phyloP scores from a whole-genome alignment of 1,140 invertebrate genomes.

The Drusus annulatus region DNA sequence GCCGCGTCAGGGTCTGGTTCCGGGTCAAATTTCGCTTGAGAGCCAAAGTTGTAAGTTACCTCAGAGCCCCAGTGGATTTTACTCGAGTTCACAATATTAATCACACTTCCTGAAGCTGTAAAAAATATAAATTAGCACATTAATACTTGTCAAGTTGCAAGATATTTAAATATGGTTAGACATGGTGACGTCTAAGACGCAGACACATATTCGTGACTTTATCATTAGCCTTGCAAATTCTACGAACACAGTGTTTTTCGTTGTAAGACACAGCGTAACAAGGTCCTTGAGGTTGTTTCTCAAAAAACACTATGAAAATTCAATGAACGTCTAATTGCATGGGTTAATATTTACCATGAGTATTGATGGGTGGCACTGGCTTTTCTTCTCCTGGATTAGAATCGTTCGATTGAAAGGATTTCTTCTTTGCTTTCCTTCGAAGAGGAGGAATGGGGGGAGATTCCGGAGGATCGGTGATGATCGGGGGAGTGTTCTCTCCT shows the following conservation, averaged over 20 bases:
- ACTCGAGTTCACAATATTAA: constrained; percentile 66
- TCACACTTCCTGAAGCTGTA: constrained; percentile 66
- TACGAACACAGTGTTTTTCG: too few species aligned
- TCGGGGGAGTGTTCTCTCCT: neutral
- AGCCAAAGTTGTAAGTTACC: constrained; percentile 64
- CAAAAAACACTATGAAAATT: too few species aligned
- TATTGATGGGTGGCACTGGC: constrained; percentile 35
- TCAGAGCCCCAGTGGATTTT: constrained; percentile 65
- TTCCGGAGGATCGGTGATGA: constrained; percentile 10
- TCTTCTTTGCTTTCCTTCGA: constrained; percentile 20
- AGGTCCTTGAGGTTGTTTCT: too few species aligned
- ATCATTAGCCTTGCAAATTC: too few species aligned
- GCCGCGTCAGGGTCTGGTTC: constrained; percentile 58
- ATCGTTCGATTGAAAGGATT: neutral
- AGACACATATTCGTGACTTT: too few species aligned
- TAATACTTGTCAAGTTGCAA: neutral
- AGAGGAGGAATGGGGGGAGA: constrained; percentile 14
- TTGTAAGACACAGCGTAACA: too few species aligned
- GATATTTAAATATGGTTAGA: too few species aligned
- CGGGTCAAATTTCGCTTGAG: constrained; percentile 48
- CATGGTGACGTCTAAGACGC: too few species aligned
- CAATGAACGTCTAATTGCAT: too few species aligned
- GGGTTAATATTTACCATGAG: constrained; percentile 35
- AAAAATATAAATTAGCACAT: constrained; percentile 15
- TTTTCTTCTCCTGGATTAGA: neutral